These are phyloP conservation scores for Chrysotoxum bicinctum DNA, from an alignment of 2,888 invertebrate genomes.

Conservation along the genomic window DNA sequence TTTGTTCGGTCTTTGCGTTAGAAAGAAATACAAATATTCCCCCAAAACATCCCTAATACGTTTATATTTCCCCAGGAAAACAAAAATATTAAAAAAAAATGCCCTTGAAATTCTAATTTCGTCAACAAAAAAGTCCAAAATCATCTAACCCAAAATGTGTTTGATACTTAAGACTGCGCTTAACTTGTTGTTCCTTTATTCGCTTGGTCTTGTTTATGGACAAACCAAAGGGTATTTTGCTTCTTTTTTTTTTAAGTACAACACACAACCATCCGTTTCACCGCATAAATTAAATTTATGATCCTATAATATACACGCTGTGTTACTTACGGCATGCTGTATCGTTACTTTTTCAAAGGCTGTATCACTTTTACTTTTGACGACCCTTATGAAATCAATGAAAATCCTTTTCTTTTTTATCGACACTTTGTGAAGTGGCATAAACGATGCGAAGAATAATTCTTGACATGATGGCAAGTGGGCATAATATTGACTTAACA, in stretches of 20 bases:
- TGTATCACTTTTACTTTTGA: conserved; percentile 12
- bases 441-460: background rate
- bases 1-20: too few species aligned
- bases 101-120: background rate
- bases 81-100: background rate
- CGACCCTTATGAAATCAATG: conserved; percentile 23
- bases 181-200: background rate
- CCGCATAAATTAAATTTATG: conserved; percentile 60
- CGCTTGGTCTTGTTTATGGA: background rate
- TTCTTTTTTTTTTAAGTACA: background rate
- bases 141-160: background rate
- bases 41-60: background rate
- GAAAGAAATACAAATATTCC: too few species aligned
- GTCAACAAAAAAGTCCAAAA: background rate
- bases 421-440: conserved; percentile 25
- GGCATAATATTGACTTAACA: conserved; percentile 12
- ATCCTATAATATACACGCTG: conserved; percentile 23
- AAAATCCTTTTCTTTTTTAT: conserved; percentile 26
- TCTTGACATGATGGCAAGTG: background rate
- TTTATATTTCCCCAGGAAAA: background rate
- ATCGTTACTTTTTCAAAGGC: background rate
- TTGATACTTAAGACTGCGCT: background rate
- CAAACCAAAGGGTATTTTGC: background rate
- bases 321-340: background rate
- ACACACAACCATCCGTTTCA: conserved; percentile 19